phyloP scores from a whole-genome alignment of 2,113 vertebrate genomes.

The Rhinoderma darwinii region DNA sequence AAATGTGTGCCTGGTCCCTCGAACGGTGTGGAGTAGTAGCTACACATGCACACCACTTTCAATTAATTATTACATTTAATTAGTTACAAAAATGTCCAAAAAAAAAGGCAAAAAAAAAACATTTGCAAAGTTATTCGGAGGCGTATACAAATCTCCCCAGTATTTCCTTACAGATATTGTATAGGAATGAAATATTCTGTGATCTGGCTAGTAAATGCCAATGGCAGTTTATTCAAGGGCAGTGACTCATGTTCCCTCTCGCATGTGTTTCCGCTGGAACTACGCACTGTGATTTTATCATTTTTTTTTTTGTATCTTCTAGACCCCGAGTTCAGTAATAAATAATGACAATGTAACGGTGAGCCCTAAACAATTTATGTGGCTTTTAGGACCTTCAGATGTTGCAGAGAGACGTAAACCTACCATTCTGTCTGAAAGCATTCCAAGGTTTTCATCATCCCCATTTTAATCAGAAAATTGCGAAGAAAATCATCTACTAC shows the following conservation, averaged over 20 bases:
- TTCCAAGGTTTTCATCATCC: slow-evolving; percentile 86
- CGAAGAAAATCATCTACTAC: slow-evolving; percentile 84
- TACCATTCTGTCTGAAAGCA: slow-evolving; percentile 94
- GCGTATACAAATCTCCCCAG: not conserved
- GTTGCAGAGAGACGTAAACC: slow-evolving; percentile 43
- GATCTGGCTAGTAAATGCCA: slow-evolving; percentile 25
- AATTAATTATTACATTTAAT: no score
- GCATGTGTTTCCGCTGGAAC: slow-evolving; percentile 22
- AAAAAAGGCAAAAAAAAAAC: not conserved
- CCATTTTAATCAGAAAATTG: slow-evolving; percentile 85
- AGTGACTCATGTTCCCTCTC: not conserved
- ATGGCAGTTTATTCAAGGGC: slow-evolving; percentile 16
- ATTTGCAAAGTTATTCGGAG: not conserved
- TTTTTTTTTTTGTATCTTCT: not conserved
- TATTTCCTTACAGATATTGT: not conserved
- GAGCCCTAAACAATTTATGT: not conserved
- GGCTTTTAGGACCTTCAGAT: slow-evolving; percentile 37
- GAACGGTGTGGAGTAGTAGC: no score
- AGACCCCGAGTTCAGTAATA: slow-evolving; percentile 7
- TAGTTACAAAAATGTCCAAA: no score
- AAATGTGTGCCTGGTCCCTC: not conserved
- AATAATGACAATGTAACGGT: slow-evolving; percentile 21
- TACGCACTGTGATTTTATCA: not conserved
- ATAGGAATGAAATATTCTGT: not conserved
- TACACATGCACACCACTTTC: no score